Conservation (phyloP, 2,888 invertebrate genomes). For the Aplocera efformata region DNA sequence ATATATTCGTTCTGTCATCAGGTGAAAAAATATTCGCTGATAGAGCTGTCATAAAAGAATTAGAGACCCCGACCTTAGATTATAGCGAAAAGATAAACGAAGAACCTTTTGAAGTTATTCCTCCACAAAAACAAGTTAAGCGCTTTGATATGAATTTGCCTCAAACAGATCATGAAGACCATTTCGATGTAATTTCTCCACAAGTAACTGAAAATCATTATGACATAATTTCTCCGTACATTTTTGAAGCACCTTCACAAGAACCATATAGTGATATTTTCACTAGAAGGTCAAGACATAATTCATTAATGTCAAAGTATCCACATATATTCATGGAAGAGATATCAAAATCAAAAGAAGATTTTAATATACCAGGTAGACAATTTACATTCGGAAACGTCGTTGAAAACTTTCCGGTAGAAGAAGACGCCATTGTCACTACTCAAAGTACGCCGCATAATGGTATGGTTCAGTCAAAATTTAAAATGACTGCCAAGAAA, state of each 20-base stretch:
- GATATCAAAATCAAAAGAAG: slow-evolving; percentile 42
- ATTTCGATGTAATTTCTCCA: slow-evolving; percentile 14
- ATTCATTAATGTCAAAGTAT: slow-evolving; percentile 58
- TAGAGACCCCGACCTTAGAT: slow-evolving; percentile 33
- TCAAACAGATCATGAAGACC: slow-evolving; percentile 12
- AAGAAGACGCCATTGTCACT: slow-evolving; percentile 7
- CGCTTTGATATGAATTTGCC: slow-evolving; percentile 14
- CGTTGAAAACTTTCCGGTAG: slow-evolving; percentile 1
- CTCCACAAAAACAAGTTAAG: slow-evolving; percentile 14
- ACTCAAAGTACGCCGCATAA: slow-evolving; percentile 1
- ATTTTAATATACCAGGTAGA: slow-evolving; percentile 21
- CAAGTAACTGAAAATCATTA: slow-evolving; percentile 29
- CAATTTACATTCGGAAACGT: slow-evolving; percentile 20
- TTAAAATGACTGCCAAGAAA: too few relatives aligned
- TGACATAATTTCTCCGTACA: slow-evolving; percentile 35
- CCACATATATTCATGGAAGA: slow-evolving; percentile 65
- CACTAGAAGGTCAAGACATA: slow-evolving; percentile 39
- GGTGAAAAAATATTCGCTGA: slow-evolving; percentile 55
- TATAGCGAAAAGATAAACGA: slow-evolving; percentile 24
- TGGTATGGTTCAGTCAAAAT: too few relatives aligned
- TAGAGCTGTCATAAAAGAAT: slow-evolving; percentile 46
- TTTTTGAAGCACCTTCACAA: slow-evolving; percentile 30
- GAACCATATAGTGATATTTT: slow-evolving; percentile 25
- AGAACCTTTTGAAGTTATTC: slow-evolving; percentile 17
- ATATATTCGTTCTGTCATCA: slow-evolving; percentile 52